Percentiles rank a stretch among this genome's conserved stretches.
Conservation (phyloP, 2,888 invertebrate genomes). For the Nebria salina region DNA sequence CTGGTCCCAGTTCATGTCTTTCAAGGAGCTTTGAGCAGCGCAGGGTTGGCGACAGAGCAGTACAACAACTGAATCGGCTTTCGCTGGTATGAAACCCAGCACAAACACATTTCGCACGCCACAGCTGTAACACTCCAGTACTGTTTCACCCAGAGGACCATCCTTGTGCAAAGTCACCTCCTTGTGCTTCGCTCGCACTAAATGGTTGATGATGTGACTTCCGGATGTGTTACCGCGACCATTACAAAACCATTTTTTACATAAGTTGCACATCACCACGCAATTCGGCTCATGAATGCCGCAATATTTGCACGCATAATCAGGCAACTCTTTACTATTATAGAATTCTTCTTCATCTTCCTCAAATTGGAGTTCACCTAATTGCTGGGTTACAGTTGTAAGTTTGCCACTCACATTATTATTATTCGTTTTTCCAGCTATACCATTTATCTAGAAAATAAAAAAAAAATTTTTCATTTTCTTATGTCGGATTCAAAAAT, state of each 20-base stretch:
- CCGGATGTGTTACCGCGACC: conserved; percentile 97
- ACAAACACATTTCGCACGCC: conserved; percentile 98
- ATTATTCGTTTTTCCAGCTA: conserved; percentile 65
- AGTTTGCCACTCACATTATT: conserved; percentile 73
- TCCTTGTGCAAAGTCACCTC: conserved; percentile 98
- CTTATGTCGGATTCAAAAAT: too few relatives aligned
- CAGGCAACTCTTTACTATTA: conserved; percentile 87
- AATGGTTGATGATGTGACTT: conserved; percentile 98
- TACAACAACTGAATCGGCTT: conserved; percentile 98
- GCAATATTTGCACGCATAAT: conserved; percentile 98
- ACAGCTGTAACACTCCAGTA: conserved; percentile 98
- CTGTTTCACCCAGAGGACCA: conserved; percentile 96
- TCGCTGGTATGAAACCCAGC: conserved; percentile 98
- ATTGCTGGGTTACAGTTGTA: conserved; percentile 74
- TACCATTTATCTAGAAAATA: conserved; percentile 74
- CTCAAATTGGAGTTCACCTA: conserved; percentile 93
- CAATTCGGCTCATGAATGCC: conserved; percentile 97
- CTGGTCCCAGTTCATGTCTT: conserved; percentile 99
- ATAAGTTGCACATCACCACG: conserved; percentile 98
- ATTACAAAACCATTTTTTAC: conserved; percentile 99
- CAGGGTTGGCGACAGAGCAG: conserved; percentile 97
- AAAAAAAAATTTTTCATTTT: neutral
- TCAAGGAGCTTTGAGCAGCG: conserved; percentile 94
- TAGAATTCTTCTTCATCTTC: conserved; percentile 93
- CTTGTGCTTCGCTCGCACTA: conserved; percentile 99